Percentiles rank a stretch among this genome's conserved stretches.
Evolutionary conservation across 2,797 vertebrate genomes (phyloP).

Genomic region (Sphenodon punctatus): DNA sequence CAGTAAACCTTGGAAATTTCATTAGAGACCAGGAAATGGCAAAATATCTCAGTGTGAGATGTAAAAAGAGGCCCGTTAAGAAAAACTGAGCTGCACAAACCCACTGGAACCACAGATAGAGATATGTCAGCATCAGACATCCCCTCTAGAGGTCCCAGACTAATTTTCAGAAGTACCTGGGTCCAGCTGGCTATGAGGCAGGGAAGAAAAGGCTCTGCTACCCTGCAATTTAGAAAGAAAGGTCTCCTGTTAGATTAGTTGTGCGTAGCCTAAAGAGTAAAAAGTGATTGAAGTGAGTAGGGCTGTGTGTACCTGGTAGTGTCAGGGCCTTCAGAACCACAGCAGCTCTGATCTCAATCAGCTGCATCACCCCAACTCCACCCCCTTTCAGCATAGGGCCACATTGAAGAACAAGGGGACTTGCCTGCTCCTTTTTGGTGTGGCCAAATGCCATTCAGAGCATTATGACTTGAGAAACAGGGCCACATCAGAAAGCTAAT

Average conservation of each 20-base stretch:
- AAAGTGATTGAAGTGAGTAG: too few relatives aligned
- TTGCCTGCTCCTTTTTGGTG: too few relatives aligned
- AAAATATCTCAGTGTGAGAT: background rate
- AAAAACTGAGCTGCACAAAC: background rate
- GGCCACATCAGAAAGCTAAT: too few relatives aligned
- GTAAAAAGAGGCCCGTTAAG: background rate
- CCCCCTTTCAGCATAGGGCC: too few relatives aligned
- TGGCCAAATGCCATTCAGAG: too few relatives aligned
- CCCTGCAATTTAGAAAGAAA: background rate
- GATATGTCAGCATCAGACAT: background rate
- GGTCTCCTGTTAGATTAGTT: background rate
- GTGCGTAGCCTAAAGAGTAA: background rate
- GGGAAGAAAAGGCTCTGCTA: background rate
- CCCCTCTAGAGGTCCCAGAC: background rate
- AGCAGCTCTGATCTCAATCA: too few relatives aligned
- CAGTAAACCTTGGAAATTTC: background rate
- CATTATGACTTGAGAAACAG: too few relatives aligned
- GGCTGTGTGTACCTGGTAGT: too few relatives aligned
- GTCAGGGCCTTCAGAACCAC: too few relatives aligned
- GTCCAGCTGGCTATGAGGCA: background rate
- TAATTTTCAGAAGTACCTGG: background rate
- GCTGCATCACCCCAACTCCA: too few relatives aligned
- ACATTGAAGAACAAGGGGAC: too few relatives aligned
- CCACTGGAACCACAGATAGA: background rate
- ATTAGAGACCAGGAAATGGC: background rate